A percentile compares a stretch with the other conserved stretches of the same genome.
Conservation (phyloP, 2,113 vertebrate genomes). For the Neogobius melanostomus region DNA sequence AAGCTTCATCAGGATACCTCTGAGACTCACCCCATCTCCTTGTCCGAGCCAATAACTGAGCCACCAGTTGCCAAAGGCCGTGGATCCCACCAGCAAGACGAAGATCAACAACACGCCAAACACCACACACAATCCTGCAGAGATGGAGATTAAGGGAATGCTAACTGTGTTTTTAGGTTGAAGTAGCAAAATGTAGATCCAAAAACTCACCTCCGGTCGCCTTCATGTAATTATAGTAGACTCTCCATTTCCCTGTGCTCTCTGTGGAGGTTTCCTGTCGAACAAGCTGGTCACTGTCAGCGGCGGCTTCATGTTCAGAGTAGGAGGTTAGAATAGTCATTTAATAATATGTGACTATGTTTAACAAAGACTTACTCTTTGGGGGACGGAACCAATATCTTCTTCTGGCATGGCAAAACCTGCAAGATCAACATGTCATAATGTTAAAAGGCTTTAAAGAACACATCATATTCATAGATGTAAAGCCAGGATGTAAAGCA, state of each 20-base stretch:
- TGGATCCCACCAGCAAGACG: constrained; percentile 74
- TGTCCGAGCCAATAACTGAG: constrained; percentile 79
- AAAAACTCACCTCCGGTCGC: constrained; percentile 79
- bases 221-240: constrained; percentile 77
- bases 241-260: constrained; percentile 72
- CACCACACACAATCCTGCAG: constrained; percentile 74
- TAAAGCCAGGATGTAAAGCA: too few species aligned
- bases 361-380: too few species aligned
- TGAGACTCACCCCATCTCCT: constrained; percentile 74
- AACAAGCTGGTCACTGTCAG: constrained; percentile 47
- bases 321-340: too few species aligned
- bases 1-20: too few species aligned
- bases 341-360: too few species aligned
- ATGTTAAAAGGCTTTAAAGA: too few species aligned
- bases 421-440: too few species aligned
- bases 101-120: constrained; percentile 59
- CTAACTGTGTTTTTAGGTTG: constrained; percentile 9
- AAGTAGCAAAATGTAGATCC: not conserved
- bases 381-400: too few species aligned
- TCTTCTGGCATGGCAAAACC: too few species aligned
- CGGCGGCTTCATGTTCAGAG: constrained; percentile 53
- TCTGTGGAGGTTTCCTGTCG: constrained; percentile 58
- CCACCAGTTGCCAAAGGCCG: constrained; percentile 84
- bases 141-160: constrained; percentile 21
- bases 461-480: too few species aligned